Percentiles rank a stretch among this genome's conserved stretches.
Evolutionary conservation across 2,113 vertebrate genomes (phyloP).

Genomic region (Pygoscelis antarcticus): DNA sequence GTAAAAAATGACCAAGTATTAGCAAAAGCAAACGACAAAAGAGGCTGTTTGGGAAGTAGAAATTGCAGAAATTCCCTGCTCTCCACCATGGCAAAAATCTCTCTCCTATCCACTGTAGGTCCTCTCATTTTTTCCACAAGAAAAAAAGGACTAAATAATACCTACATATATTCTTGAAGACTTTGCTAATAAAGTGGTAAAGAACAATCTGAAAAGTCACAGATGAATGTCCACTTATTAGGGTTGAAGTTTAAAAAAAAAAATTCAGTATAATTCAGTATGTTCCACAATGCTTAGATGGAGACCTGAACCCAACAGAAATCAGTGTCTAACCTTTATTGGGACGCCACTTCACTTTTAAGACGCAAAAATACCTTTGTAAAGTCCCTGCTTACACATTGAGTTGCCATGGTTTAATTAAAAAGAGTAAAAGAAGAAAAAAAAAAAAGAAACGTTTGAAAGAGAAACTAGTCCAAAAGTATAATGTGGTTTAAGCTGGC

Average conservation of each 20-base stretch:
- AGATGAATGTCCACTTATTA: background rate
- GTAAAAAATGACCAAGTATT: background rate
- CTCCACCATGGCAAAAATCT: background rate
- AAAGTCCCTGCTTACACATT: background rate
- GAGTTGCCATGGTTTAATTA: background rate
- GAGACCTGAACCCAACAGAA: background rate
- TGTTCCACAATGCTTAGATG: background rate
- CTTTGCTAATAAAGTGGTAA: background rate
- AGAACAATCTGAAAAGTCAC: background rate
- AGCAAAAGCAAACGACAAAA: background rate
- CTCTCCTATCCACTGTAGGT: background rate
- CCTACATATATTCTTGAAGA: background rate
- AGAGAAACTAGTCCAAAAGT: background rate
- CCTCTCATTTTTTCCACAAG: background rate
- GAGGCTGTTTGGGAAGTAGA: background rate
- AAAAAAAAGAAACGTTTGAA: background rate
- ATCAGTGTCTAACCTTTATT: background rate
- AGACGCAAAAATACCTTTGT: background rate
- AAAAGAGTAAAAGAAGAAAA: background rate
- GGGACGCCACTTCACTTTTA: background rate
- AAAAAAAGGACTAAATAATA: background rate
- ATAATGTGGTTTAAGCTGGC: background rate
- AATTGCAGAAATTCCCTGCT: background rate
- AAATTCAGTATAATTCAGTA: background rate
- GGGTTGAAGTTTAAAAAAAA: background rate